Conservation (phyloP, 2,113 vertebrate genomes). For the Corydoras maculifer region DNA sequence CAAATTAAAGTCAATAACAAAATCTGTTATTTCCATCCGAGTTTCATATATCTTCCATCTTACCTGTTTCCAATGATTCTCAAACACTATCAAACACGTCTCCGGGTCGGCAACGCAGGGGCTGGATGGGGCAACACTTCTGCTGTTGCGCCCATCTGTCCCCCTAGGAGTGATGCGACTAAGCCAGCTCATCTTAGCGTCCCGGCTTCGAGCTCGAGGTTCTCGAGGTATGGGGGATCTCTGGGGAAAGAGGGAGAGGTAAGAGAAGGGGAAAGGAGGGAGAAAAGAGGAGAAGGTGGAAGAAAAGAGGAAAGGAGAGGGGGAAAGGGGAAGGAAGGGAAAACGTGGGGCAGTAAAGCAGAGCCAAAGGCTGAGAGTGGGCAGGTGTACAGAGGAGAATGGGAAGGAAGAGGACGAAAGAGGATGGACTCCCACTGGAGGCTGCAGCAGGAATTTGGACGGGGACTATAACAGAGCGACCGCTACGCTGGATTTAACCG, state of each 20-base stretch:
- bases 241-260: background rate
- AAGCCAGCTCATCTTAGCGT: constrained; percentile 86
- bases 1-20: too few species aligned
- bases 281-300: constrained; percentile 7
- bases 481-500: constrained; percentile 30
- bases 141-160: constrained; percentile 65
- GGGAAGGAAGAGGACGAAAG: constrained; percentile 14
- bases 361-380: constrained; percentile 20
- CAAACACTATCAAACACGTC: constrained; percentile 95
- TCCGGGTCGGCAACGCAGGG: constrained; percentile 87
- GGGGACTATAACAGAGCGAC: background rate
- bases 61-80: constrained; percentile 96
- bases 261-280: background rate
- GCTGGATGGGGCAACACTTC: constrained; percentile 65
- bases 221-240: constrained; percentile 10
- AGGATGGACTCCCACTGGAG: constrained; percentile 6
- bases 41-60: constrained; percentile 28
- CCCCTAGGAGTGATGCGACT: constrained; percentile 83
- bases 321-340: background rate
- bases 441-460: constrained; percentile 18
- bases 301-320: background rate
- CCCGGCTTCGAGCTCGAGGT: constrained; percentile 18
- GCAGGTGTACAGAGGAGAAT: constrained; percentile 15
- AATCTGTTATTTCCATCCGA: too few species aligned
- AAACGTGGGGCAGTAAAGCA: background rate